Base-by-base conservation (phyloP, 23 tunicate genomes). In the Styela plicata region DNA sequence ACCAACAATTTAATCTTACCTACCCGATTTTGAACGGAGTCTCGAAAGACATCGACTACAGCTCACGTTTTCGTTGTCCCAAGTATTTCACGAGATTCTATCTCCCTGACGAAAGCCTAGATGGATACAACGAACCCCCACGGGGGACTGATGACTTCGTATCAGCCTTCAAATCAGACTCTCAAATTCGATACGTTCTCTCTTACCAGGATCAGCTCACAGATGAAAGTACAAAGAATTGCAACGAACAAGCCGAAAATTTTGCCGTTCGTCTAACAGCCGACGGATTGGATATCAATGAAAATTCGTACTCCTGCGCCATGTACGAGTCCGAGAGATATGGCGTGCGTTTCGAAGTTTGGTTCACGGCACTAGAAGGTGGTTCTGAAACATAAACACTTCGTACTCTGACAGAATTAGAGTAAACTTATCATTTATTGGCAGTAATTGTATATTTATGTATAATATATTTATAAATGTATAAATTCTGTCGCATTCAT, bases 201-300 rank as follows among this genome's bases (percentile, higher is more conserved):
- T 17, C 70, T 66, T 66, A 66, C 70, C 7, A 25, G 70, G 31
- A 66, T 18, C 17, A 66, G 5, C 17, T 66, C 18, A 66, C 57
- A 7, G 13, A 5, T 13, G 57, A 44, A 44, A 44, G 70, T 66
- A 10, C 18, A 7, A 18, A 66, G 17, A 24, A 24, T 18, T 66
- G 70, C 18, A 66, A 66, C 70, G 70, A 66, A 5, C 70, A 66
- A 66, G 70, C 70, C 31, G 18, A 27, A 66, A 18, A 66, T 66
- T 27, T 66, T 66, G 70, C 17, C 3, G 31, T 5, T 5, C 31
- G 31, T 5, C 70, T 66, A 18, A 27, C 3, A 66, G 29, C 3
- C 3, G 31, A 66, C 18, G 70, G 70, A 66, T 3, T 7, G 31
- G 17, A 66, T 24, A 5, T 66, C 31, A 66, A 66, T 17, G 31